Base-by-base conservation (phyloP, 2,113 vertebrate genomes). In the Seriola quinqueradiata region DNA sequence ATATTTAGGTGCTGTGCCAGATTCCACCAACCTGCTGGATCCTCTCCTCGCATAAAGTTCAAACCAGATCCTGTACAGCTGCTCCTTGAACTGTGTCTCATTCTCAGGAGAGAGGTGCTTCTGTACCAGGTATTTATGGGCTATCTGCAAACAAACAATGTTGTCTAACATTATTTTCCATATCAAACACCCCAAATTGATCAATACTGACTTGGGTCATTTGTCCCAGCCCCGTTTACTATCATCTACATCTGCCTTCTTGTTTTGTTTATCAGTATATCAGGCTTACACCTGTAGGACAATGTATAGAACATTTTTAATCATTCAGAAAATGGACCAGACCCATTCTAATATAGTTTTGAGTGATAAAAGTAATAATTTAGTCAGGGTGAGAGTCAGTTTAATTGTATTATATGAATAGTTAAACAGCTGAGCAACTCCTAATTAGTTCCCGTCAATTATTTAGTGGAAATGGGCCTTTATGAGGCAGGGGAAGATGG, bases 31-130 rank as follows among this genome's bases (percentile, higher is more conserved):
- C 95, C 85, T 95, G 92, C 93, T 96, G 76, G 95, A 94, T 36
- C 95, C 95, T 89, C 81, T 93, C 76, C 95, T 94, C 2, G 95
- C 90, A 28, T 96, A 96, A 10, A 96, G 93, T 61, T 95, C 94
- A 89, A 96, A 96, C 96, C 96, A 96, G 86, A 96, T 96, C 80
- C 82, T 90, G 89, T 96, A 95, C 54, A 96, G 92, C 89, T 96
- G 96, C 83, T 93, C 66, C 76, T 96, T 96, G 84, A 96, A 96
- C 40, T 83, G 34, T 5, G 88, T 81, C 1, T 84, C 68, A 44
- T 95, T 87, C 44, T 84, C 23, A 3, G 95, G 94, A 13, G 95
- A 96, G 13, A 95, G 93, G 2, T 91, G 23, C 85, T 96, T 96
- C 83, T 93, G 68, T 21, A 92, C 93, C 50, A 96, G 92, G 84